Percentiles rank a stretch among this genome's conserved stretches.
Conservation (phyloP, 1,140 invertebrate genomes). For the Cephus cinctus region DNA sequence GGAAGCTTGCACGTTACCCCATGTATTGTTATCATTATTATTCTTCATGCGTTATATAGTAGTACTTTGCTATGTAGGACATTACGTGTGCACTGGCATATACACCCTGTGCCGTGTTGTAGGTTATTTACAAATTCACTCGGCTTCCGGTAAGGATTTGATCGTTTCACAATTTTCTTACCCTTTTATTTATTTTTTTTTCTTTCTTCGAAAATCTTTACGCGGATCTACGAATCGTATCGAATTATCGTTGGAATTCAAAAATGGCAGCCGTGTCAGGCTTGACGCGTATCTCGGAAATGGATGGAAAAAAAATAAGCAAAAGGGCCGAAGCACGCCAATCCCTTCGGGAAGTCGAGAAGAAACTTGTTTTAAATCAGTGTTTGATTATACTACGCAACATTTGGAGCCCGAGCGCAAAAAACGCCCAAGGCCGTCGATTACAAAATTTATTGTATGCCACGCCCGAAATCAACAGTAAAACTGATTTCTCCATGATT, state of each 20-base stretch:
- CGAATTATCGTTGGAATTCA: no score
- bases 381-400: constrained; percentile 57
- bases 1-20: no score
- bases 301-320: no score
- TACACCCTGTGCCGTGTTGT: constrained; percentile 36
- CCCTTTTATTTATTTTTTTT: no score
- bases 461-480: constrained; percentile 50
- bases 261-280: no score
- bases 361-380: constrained; percentile 42
- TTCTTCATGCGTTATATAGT: constrained; percentile 36
- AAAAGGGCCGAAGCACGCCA: constrained; percentile 8
- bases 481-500: constrained; percentile 42
- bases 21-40: no score
- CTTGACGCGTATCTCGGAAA: no score
- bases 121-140: constrained; percentile 44
- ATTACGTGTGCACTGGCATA: constrained; percentile 40
- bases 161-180: no score
- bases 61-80: constrained; percentile 42
- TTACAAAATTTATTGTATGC: constrained; percentile 54
- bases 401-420: constrained; percentile 39
- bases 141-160: constrained; percentile 29
- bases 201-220: no score
- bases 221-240: no score
- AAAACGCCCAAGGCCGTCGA: constrained; percentile 34
- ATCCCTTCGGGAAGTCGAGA: constrained; percentile 34